Base-by-base conservation (phyloP, 2,113 vertebrate genomes). In the Acinonyx jubatus region DNA sequence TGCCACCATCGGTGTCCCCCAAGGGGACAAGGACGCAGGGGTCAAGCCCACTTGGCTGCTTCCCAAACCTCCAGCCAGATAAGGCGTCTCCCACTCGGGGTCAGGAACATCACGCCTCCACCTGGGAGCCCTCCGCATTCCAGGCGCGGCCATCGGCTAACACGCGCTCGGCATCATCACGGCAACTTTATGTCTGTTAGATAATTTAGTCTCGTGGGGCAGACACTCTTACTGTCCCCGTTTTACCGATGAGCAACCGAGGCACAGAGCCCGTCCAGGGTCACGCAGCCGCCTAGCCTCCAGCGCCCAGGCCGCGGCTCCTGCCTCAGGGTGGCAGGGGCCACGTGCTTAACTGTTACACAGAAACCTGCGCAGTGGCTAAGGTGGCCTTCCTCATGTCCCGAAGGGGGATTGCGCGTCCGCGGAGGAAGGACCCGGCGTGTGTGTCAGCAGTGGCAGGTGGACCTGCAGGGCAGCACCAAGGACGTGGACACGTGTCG, bases 401-500 rank as follows among this genome's bases (percentile, higher is more conserved):
- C 5, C 27, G 10, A 21, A 2, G 36, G 36, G 71, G 10, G 36
- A 2, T 25, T 74, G 36, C 5, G 12, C 12, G 25, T 9, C 55
- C 33, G 41, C 82, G 29, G 55, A 76, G 66, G 31, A 71, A 33
- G 85, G 52, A 13, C 0, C 8, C 6, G 2, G 7, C 0, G 0
- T 19, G 68, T n/a, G 19, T 55, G 0, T 45, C 5, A 19, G 36
- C 50, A 78, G 31, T 11, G 25, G 16, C 16, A 19, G 19, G 71
- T 4, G 21, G 36, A 61, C 16, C 55, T 1, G 29, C 57, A 25
- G 68, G 29, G 14, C 45, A 50, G 4, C 1, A 7, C 4, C 3
- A 3, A 33, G 63, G 63, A 48, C 15, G 5, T 2, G 21, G 29
- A 48, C 50, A 19, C 6, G 23, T 23, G 11, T 3, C 50, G 14